phyloP scores from a whole-genome alignment of 2,888 invertebrate species.

The Taphrorychus bicolor region DNA sequence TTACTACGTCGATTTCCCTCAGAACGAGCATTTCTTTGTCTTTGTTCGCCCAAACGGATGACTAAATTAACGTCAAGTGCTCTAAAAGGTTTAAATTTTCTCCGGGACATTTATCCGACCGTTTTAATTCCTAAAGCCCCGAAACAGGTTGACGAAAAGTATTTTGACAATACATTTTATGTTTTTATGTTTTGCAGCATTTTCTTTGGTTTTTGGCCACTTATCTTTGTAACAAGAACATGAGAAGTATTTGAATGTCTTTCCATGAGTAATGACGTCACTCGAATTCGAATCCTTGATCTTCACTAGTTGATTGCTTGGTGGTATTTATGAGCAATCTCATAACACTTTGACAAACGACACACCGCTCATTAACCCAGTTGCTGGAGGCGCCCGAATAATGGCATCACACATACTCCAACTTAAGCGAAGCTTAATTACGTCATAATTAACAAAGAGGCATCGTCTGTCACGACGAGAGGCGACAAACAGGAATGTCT shows the following conservation, averaged over 20 bases:
- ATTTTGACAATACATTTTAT: background rate
- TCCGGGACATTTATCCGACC: conserved; percentile 18
- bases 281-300: background rate
- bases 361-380: conserved; percentile 28
- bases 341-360: conserved; percentile 16
- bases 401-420: conserved; percentile 33
- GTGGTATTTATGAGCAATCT: conserved; percentile 2
- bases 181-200: background rate
- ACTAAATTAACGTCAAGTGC: conserved; percentile 38
- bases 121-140: conserved; percentile 17
- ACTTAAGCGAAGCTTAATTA: conserved; percentile 36
- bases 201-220: background rate
- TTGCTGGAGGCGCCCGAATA: conserved; percentile 29
- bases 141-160: conserved; percentile 3
- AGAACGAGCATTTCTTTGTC: conserved; percentile 33
- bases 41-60: conserved; percentile 35
- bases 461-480: conserved; percentile 23
- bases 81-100: conserved; percentile 24
- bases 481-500: conserved; percentile 32
- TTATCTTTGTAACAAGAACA: too few relatives aligned
- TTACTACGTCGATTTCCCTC: conserved; percentile 34
- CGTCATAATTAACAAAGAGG: conserved; percentile 39
- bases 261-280: background rate
- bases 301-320: background rate
- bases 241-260: too few relatives aligned